A percentile compares a stretch with the other conserved stretches of the same genome.
These are phyloP conservation scores for Scyliorhinus canicula DNA, from an alignment of 2,797 vertebrate genomes.

Conservation along the genomic window DNA sequence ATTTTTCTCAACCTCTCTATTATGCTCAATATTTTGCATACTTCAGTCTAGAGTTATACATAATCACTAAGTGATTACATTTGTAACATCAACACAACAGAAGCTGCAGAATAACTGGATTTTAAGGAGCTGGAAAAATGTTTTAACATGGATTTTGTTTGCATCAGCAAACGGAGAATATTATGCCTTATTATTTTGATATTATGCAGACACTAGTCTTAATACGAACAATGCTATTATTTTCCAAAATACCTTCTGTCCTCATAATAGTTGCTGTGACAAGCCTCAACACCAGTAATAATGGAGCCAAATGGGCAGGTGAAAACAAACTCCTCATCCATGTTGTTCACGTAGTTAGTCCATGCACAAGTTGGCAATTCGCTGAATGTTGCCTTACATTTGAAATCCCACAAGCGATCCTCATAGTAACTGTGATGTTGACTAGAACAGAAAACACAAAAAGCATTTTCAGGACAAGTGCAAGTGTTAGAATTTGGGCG, in stretches of 20 bases:
- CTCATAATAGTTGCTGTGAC: neutral
- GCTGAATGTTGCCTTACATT: neutral
- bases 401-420: slow-evolving; percentile 32
- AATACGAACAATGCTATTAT: neutral
- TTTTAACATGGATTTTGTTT: neutral
- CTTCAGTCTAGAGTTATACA: neutral
- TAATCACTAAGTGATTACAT: neutral
- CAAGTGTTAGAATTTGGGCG: neutral
- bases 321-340: slow-evolving; percentile 31
- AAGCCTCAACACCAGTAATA: neutral
- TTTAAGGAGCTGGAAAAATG: neutral
- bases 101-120: neutral
- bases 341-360: slow-evolving; percentile 14
- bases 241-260: slow-evolving; percentile 19
- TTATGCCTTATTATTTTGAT: neutral
- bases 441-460: neutral
- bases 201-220: neutral
- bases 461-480: neutral
- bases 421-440: slow-evolving; percentile 20
- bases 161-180: neutral
- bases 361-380: neutral
- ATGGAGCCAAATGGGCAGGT: slow-evolving; percentile 32
- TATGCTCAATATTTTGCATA: neutral
- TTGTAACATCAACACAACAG: neutral
- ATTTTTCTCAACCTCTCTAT: neutral